Evolutionary conservation across 2,797 vertebrate species (phyloP).

Genomic region (Karalla daura): DNA sequence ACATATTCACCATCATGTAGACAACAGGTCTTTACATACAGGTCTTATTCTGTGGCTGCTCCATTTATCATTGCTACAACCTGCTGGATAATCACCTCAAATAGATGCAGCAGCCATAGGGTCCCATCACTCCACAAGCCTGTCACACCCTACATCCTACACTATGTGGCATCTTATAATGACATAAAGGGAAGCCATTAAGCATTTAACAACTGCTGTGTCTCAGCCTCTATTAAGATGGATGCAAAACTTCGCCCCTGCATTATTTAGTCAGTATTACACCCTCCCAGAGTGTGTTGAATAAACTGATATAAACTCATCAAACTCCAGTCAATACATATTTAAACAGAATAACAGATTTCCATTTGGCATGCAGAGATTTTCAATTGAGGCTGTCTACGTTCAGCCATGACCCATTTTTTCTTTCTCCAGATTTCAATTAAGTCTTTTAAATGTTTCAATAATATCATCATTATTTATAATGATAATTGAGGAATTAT

Average conservation of each 20-base stretch:
- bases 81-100: slow-evolving; percentile 9
- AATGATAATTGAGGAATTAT: too few relatives aligned
- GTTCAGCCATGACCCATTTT: neutral
- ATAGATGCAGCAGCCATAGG: neutral
- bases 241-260: neutral
- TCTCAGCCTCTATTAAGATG: neutral
- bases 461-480: too few relatives aligned
- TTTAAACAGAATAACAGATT: neutral
- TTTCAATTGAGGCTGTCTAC: neutral
- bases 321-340: neutral
- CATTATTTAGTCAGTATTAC: neutral
- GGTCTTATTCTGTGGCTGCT: slow-evolving; percentile 7
- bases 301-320: neutral
- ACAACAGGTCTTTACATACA: neutral
- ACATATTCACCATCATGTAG: neutral
- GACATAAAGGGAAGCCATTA: neutral
- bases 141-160: neutral
- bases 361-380: neutral
- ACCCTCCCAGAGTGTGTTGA: neutral
- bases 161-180: neutral
- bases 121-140: neutral
- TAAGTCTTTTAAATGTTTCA: neutral
- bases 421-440: neutral
- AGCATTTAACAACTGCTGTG: neutral
- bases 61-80: neutral